Conservation (phyloP, 2,113 vertebrate species). For the Sitta europaea region DNA sequence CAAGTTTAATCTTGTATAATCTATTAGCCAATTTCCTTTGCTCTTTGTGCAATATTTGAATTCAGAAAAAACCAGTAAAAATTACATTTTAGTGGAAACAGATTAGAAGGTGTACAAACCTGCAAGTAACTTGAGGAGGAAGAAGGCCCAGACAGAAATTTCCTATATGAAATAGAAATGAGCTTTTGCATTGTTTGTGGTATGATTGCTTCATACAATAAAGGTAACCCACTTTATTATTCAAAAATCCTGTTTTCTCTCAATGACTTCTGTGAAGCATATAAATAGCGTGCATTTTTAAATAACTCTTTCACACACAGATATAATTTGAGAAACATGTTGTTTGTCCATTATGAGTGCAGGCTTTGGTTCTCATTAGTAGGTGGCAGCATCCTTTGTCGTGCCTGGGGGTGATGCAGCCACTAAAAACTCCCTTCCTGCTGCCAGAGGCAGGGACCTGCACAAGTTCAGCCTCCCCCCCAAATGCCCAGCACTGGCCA, state of each 20-base stretch:
- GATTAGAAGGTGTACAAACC: background rate
- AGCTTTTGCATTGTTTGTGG: background rate
- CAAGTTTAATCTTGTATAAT: background rate
- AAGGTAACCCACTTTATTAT: background rate
- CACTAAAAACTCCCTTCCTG: background rate
- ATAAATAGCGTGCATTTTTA: background rate
- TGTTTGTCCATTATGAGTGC: background rate
- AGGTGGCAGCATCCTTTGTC: background rate
- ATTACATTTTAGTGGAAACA: background rate
- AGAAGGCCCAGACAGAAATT: background rate
- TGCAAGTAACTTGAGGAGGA: background rate
- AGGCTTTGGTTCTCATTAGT: background rate
- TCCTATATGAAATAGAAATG: background rate
- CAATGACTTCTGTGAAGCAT: background rate
- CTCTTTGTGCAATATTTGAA: background rate
- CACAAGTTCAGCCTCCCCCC: background rate
- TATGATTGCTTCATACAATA: background rate
- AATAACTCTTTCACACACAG: background rate
- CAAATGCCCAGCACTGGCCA: accelerated
- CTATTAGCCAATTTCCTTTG: background rate
- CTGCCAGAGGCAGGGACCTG: background rate
- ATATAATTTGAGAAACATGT: background rate
- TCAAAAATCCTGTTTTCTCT: background rate
- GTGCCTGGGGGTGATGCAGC: background rate
- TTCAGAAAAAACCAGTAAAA: background rate